These are phyloP conservation scores for Dasypolia templi DNA, from an alignment of 2,888 invertebrate species.

Conservation along the genomic window DNA sequence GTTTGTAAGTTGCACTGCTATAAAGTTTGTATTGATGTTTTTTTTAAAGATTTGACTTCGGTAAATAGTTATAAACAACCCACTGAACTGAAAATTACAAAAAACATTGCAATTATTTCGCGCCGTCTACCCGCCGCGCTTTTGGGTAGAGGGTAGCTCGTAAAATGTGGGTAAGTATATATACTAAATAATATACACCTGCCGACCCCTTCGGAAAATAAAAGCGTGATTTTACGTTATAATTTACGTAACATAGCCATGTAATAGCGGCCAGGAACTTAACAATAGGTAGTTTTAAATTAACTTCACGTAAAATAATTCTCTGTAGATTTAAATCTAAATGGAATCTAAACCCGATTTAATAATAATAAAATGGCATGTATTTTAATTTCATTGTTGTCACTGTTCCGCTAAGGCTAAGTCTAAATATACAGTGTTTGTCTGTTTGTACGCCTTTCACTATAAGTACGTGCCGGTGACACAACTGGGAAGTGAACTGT, in stretches of 20 bases:
- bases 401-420: conserved; percentile 4
- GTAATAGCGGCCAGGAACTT: neutral
- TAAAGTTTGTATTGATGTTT: too few species aligned
- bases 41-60: too few species aligned
- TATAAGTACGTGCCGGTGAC: conserved; percentile 26
- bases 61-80: too few species aligned
- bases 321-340: conserved; percentile 22
- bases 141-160: too few species aligned
- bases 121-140: too few species aligned
- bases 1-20: too few species aligned
- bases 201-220: neutral
- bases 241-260: neutral
- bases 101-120: too few species aligned
- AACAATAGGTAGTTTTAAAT: conserved; percentile 15
- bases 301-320: conserved; percentile 9
- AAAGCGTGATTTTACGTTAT: too few species aligned
- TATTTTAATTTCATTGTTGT: conserved; percentile 15
- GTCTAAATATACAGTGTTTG: conserved; percentile 23
- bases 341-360: neutral
- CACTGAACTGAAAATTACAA: too few species aligned
- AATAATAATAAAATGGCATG: too few species aligned
- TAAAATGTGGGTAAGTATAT: too few species aligned
- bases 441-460: conserved; percentile 34
- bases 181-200: neutral
- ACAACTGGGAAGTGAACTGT: conserved; percentile 31